phyloP scores from a whole-genome alignment of 2,113 vertebrate species.

The Chaetorhynchus papuensis region DNA sequence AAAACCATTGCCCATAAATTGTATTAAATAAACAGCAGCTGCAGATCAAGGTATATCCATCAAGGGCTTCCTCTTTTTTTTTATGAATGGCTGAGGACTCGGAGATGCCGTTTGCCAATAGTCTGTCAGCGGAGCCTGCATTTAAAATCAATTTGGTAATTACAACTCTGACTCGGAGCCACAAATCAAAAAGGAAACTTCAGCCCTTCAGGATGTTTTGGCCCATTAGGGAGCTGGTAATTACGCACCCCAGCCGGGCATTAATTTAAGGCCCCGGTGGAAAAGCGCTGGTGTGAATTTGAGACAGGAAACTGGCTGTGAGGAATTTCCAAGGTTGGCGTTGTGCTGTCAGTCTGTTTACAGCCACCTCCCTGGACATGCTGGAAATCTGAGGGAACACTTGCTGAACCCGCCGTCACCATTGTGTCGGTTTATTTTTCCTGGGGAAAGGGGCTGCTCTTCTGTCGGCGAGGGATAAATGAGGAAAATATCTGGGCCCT shows the following conservation, averaged over 20 bases:
- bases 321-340: constrained; percentile 27
- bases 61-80: constrained; percentile 38
- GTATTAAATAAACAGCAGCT: constrained; percentile 67
- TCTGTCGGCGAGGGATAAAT: constrained; percentile 14
- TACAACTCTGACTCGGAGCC: constrained; percentile 41
- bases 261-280: constrained; percentile 34
- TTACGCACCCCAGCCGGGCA: constrained; percentile 55
- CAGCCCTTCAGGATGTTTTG: constrained; percentile 62
- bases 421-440: constrained; percentile 33
- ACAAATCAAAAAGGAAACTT: constrained; percentile 63
- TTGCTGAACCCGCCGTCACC: neutral
- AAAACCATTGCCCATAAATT: constrained; percentile 60
- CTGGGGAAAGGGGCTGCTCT: neutral
- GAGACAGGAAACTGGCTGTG: constrained; percentile 30
- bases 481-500: constrained; percentile 3
- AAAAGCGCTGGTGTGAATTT: constrained; percentile 53
- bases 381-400: constrained; percentile 51
- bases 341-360: constrained; percentile 49
- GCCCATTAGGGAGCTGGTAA: constrained; percentile 55
- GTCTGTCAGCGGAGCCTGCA: constrained; percentile 54
- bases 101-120: constrained; percentile 41
- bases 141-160: constrained; percentile 67
- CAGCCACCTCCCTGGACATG: constrained; percentile 40
- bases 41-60: constrained; percentile 65
- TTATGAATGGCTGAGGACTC: constrained; percentile 49